These are phyloP conservation scores for Kryptolebias marmoratus DNA, from an alignment of 2,113 vertebrate genomes.

Conservation along the genomic window DNA sequence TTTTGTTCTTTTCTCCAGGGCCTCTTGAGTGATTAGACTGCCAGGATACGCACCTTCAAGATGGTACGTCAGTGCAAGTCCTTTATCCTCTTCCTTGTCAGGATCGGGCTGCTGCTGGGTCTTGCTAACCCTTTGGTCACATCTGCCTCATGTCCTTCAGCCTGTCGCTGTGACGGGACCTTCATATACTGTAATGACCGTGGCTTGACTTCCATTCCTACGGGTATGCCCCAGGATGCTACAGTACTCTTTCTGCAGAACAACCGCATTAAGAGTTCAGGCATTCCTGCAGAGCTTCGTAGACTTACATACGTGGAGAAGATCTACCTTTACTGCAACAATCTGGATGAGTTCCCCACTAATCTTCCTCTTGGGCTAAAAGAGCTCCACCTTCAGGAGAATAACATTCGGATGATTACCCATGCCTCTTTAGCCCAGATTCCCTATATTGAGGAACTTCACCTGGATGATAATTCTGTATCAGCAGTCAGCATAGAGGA, in stretches of 20 bases:
- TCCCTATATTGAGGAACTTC: conserved; percentile 95
- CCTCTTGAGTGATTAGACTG: conserved; percentile 80
- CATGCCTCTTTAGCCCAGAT: conserved; percentile 95
- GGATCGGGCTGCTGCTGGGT: conserved; percentile 91
- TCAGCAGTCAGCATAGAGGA: conserved; percentile 98
- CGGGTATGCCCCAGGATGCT: conserved; percentile 93
- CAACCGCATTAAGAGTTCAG: conserved; percentile 98
- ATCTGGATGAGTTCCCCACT: conserved; percentile 97
- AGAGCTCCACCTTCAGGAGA: conserved; percentile 98
- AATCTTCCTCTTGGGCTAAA: conserved; percentile 95
- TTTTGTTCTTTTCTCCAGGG: conserved; percentile 82
- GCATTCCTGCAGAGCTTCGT: conserved; percentile 93
- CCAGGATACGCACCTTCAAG: conserved; percentile 84
- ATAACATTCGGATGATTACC: conserved; percentile 97
- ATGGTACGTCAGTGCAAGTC: conserved; percentile 93
- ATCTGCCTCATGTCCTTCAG: conserved; percentile 91
- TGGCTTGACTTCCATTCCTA: conserved; percentile 95
- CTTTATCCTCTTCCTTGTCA: conserved; percentile 91
- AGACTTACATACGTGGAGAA: conserved; percentile 92
- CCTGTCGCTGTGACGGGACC: conserved; percentile 94
- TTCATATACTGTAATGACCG: conserved; percentile 99
- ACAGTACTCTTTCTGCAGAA: conserved; percentile 99
- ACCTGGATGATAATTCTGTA: conserved; percentile 98
- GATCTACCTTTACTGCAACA: conserved; percentile 98
- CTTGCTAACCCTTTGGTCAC: conserved; percentile 86